Conservation (phyloP, 2,797 vertebrate species). For the Helarctos malayanus region DNA sequence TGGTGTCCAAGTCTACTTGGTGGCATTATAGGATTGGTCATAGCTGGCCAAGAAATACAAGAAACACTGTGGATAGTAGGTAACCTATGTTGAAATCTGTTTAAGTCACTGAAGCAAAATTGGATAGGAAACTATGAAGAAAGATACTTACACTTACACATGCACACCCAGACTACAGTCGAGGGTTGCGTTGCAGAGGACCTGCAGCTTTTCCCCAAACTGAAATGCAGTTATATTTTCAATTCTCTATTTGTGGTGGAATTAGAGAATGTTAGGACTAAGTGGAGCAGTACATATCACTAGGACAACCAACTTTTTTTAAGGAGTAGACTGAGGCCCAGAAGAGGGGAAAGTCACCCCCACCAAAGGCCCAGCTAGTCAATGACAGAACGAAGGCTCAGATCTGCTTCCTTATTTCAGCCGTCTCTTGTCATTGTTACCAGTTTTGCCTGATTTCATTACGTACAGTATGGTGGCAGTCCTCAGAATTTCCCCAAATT, state of each 20-base stretch:
- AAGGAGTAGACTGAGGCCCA: neutral
- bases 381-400: neutral
- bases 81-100: neutral
- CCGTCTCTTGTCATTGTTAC: neutral
- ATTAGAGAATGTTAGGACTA: neutral
- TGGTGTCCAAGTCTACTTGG: neutral
- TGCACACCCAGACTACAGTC: neutral
- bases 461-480: neutral
- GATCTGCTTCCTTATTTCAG: neutral
- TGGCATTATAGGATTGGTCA: neutral
- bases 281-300: neutral
- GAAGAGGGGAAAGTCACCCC: neutral
- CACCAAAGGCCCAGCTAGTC: neutral
- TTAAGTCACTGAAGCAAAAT: conserved; percentile 32
- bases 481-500: neutral
- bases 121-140: neutral
- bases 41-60: neutral
- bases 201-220: neutral
- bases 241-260: neutral
- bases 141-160: neutral
- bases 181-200: neutral
- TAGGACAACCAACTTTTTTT: neutral
- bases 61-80: neutral
- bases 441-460: neutral
- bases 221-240: conserved; percentile 16